These are phyloP conservation scores for Popillia japonica DNA, from an alignment of 1,140 invertebrate genomes.

Conservation along the genomic window DNA sequence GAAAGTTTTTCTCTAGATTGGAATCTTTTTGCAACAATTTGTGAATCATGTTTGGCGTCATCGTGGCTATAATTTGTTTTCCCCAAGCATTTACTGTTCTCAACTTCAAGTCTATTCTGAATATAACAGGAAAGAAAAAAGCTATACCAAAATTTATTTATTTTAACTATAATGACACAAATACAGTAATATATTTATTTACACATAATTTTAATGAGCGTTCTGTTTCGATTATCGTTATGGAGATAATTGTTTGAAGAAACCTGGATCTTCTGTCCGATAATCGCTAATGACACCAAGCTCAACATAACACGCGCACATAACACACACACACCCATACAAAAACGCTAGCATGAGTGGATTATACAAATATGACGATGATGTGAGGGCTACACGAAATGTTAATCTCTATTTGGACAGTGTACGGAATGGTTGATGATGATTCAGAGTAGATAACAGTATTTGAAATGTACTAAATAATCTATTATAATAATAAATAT, in stretches of 20 bases:
- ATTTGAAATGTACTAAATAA: conserved; percentile 8
- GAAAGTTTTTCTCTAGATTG: too few relatives aligned
- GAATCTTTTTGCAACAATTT: too few relatives aligned
- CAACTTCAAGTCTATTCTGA: too few relatives aligned
- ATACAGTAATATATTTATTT: not conserved
- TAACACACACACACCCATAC: not conserved
- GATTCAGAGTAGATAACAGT: not conserved
- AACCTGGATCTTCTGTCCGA: not conserved
- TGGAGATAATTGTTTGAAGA: conserved; percentile 1
- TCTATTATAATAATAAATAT: conserved; percentile 16
- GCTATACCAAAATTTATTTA: not conserved
- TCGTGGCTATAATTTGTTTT: too few relatives aligned
- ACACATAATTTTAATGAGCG: not conserved
- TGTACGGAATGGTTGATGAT: not conserved
- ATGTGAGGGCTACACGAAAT: not conserved
- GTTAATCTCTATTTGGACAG: not conserved
- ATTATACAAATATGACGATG: not conserved
- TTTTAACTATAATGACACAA: not conserved
- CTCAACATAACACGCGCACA: not conserved
- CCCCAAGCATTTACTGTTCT: too few relatives aligned
- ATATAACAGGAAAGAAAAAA: too few relatives aligned
- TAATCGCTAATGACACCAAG: not conserved
- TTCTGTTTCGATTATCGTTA: conserved; percentile 14
- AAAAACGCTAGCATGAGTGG: not conserved
- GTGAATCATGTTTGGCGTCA: too few relatives aligned